A percentile compares a stretch with the other conserved stretches of the same genome.
These are phyloP conservation scores for Ovis canadensis DNA, from an alignment of 2,113 vertebrate genomes.

Conservation along the genomic window DNA sequence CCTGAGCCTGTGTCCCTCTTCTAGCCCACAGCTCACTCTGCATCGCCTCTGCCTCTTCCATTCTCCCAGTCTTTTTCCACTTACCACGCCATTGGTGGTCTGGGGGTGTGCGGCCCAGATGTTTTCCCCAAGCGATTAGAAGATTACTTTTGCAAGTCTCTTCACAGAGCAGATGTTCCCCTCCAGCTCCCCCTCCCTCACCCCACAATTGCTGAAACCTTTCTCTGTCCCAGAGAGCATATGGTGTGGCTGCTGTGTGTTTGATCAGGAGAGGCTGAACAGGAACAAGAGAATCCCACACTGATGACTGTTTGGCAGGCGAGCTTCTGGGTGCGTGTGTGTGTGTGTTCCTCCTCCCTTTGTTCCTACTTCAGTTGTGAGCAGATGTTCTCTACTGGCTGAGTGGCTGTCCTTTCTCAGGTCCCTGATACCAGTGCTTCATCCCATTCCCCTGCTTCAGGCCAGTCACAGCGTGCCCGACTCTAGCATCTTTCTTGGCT, in stretches of 20 bases:
- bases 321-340: conserved; percentile 68
- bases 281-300: conserved; percentile 61
- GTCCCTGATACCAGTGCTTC: conserved; percentile 56
- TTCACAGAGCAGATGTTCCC: conserved; percentile 84
- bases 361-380: conserved; percentile 70
- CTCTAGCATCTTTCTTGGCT: conserved; percentile 32
- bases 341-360: conserved; percentile 66
- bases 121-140: conserved; percentile 81
- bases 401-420: conserved; percentile 64
- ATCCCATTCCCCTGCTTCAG: conserved; percentile 47
- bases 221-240: conserved; percentile 72
- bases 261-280: conserved; percentile 65
- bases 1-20: conserved; percentile 52
- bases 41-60: conserved; percentile 38
- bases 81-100: conserved; percentile 81
- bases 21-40: conserved; percentile 60
- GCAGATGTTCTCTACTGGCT: conserved; percentile 75
- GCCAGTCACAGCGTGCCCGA: conserved; percentile 38
- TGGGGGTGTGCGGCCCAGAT: conserved; percentile 81
- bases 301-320: conserved; percentile 76
- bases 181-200: conserved; percentile 54
- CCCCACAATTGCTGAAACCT: conserved; percentile 69
- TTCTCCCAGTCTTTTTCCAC: conserved; percentile 65
- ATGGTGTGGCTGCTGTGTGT: conserved; percentile 77
- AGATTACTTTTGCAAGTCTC: conserved; percentile 83